Evolutionary conservation across 2,113 vertebrate genomes (phyloP), one percentile per base, ranked within the genome.

Genomic region (Tragulus kanchil): DNA sequence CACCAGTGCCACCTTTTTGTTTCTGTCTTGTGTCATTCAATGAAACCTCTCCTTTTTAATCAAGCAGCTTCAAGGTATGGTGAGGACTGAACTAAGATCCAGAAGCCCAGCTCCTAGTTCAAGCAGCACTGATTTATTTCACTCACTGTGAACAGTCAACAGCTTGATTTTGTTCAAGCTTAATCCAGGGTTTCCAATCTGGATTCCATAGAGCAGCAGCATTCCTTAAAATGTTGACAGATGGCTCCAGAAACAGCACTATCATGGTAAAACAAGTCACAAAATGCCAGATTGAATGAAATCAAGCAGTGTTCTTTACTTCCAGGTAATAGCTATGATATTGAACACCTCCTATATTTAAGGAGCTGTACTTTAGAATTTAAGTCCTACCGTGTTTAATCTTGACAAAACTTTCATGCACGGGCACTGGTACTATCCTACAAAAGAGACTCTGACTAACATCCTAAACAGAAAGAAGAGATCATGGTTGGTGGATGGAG

Each of bases 281-380:
- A 78, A 77, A 92, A 62, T 36, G 21, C 50, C 91, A 61, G 15
- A 61, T 23, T 28, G 23, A 77, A 67, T 13, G 84, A 54, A 86
- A 28, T 85, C 89, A 62, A 84, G 83, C 59, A 77, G 75, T 45
- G 59, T 28, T 69, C 71, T 85, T 79, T 48, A 73, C 2, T 62
- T 11, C 10, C 16, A 36, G 54, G 23, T 56, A 71, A 85, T 81
- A 85, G 89, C 84, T 50, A 21, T 58, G 84, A 89, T 56, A 78
- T 9, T 90, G 17, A 90, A 26, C 36, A 86, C 58, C n/a, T 82
- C 4, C 56, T 52, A n/a, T 31, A 78, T 31, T 50, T 54, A 56
- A 94, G 58, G 65, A 87, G 65, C 58, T 94, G 15, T 83, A 52
- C 71, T 77, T 50, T 62, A 89, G 58, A 62, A 90, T 21, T 54